phyloP scores from a whole-genome alignment of 1,140 invertebrate genomes.

The Zophobas morio region DNA sequence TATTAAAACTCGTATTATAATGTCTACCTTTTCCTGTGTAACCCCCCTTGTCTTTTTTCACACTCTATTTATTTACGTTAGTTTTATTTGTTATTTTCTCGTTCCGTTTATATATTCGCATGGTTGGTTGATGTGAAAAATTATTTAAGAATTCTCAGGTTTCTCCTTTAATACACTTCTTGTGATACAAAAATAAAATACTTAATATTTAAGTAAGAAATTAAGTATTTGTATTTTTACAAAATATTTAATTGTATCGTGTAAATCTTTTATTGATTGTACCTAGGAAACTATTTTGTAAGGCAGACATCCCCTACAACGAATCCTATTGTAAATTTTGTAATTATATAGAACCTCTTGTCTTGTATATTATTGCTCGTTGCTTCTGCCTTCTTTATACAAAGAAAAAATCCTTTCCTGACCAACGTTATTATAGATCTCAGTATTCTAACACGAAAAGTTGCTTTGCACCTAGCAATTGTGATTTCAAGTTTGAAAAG shows the following conservation, averaged over 20 bases:
- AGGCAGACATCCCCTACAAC: conserved; percentile 33
- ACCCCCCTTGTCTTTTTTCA: background rate
- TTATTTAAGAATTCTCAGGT: conserved; percentile 43
- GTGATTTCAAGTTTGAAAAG: conserved; percentile 39
- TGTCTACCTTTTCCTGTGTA: background rate
- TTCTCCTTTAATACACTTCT: conserved; percentile 50
- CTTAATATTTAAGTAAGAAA: conserved; percentile 66
- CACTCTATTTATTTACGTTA: conserved; percentile 50
- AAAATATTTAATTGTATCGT: conserved; percentile 54
- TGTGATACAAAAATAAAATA: conserved; percentile 60
- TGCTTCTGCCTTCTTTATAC: conserved; percentile 14
- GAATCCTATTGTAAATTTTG: conserved; percentile 45
- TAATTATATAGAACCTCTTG: conserved; percentile 5
- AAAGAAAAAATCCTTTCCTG: conserved; percentile 23
- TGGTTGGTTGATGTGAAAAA: conserved; percentile 44
- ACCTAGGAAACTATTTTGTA: conserved; percentile 28
- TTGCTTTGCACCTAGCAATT: conserved; percentile 47
- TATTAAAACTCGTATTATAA: conserved; percentile 45
- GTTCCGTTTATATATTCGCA: conserved; percentile 36
- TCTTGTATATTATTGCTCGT: conserved; percentile 21
- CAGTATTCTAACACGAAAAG: conserved; percentile 38
- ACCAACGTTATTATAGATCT: conserved; percentile 45
- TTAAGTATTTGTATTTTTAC: conserved; percentile 65
- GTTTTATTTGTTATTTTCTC: conserved; percentile 44
- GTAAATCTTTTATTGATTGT: conserved; percentile 60